These are phyloP conservation scores for Ecdyonurus torrentis DNA, from an alignment of 2,888 invertebrate genomes.

Conservation along the genomic window DNA sequence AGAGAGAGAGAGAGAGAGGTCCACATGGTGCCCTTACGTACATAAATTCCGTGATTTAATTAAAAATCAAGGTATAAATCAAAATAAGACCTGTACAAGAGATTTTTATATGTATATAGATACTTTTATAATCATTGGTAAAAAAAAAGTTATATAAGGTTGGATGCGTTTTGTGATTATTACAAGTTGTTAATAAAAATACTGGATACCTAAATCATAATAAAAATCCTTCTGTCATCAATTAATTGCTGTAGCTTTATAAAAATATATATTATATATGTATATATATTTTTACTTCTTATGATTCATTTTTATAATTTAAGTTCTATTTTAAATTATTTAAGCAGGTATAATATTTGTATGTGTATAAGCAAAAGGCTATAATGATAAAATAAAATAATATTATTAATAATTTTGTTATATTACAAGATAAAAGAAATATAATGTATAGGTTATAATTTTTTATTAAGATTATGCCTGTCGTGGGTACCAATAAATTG, in stretches of 20 bases:
- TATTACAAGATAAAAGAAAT: no score
- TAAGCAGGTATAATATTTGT: no score
- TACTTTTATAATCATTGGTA: background rate
- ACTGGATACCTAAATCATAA: background rate
- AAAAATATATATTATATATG: no score
- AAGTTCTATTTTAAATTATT: background rate
- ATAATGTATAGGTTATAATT: background rate
- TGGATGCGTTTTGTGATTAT: background rate
- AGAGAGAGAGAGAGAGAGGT: no score
- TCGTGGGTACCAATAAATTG: background rate
- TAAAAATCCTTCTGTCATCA: background rate
- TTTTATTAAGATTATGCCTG: background rate
- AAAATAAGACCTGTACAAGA: background rate
- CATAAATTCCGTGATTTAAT: slow-evolving; percentile 1
- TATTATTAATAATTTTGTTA: background rate
- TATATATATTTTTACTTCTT: background rate
- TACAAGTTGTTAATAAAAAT: background rate
- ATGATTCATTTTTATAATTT: background rate
- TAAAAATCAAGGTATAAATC: background rate
- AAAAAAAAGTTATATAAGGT: background rate
- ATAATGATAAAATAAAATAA: background rate
- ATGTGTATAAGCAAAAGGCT: background rate
- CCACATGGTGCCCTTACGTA: background rate
- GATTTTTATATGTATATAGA: background rate
- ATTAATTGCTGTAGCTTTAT: background rate